Evolutionary conservation across 2,888 invertebrate species (phyloP).

Genomic region (Cotesia congregata): DNA sequence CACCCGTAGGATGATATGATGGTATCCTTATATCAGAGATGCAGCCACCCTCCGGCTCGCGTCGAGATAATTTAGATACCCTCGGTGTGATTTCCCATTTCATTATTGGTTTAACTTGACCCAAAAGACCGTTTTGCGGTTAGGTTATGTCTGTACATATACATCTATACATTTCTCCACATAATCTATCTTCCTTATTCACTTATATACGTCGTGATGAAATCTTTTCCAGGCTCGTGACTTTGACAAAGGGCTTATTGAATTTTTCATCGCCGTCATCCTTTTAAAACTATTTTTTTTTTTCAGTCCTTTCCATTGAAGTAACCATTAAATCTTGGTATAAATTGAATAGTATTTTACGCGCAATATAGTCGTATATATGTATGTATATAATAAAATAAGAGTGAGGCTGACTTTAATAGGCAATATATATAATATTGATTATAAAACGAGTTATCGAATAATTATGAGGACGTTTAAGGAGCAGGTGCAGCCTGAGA

Average conservation of each 20-base stretch:
- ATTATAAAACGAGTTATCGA: slow-evolving; percentile 47
- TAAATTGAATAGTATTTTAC: slow-evolving; percentile 8
- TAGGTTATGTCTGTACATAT: slow-evolving; percentile 4
- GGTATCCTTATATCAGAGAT: background rate
- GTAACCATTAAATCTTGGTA: background rate
- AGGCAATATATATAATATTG: background rate
- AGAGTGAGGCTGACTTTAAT: background rate
- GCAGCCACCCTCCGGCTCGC: slow-evolving; percentile 53
- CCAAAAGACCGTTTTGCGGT: slow-evolving; percentile 35
- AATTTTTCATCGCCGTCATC: slow-evolving; percentile 1
- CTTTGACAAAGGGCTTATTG: slow-evolving; percentile 1
- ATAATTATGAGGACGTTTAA: slow-evolving; percentile 56
- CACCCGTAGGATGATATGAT: too few species aligned
- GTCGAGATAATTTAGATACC: slow-evolving; percentile 65
- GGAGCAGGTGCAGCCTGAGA: slow-evolving; percentile 55
- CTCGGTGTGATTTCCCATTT: slow-evolving; percentile 60
- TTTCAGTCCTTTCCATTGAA: background rate
- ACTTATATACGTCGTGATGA: slow-evolving; percentile 1
- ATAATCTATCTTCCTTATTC: background rate
- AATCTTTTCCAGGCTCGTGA: background rate
- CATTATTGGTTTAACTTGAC: slow-evolving; percentile 51
- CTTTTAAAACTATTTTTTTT: background rate
- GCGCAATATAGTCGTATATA: background rate
- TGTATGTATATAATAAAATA: slow-evolving; percentile 2
- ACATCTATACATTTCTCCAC: background rate